phyloP scores from a whole-genome alignment of 2,797 vertebrate genomes.

The Artibeus lituratus region DNA sequence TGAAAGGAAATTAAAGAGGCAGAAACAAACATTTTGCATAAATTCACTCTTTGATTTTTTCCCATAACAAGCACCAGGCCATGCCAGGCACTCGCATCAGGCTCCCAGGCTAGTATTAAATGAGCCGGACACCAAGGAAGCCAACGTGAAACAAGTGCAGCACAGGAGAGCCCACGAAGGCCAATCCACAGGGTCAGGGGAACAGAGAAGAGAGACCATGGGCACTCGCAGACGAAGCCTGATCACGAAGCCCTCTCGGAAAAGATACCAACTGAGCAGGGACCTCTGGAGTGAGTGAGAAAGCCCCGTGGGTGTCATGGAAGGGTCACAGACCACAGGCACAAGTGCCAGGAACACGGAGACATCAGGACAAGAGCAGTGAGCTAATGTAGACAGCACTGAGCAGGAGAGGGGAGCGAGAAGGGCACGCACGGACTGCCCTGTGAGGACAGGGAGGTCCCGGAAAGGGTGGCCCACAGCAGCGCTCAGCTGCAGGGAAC shows the following conservation, averaged over 20 bases:
- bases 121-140: background rate
- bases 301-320: too few relatives aligned
- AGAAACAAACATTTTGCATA: background rate
- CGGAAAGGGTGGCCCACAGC: background rate
- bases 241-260: too few relatives aligned
- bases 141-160: background rate
- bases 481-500: background rate
- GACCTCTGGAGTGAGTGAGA: background rate
- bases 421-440: too few relatives aligned
- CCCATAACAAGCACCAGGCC: background rate
- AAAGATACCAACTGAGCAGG: background rate
- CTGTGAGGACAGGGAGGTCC: too few relatives aligned
- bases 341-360: too few relatives aligned
- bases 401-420: background rate
- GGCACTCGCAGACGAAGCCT: too few relatives aligned
- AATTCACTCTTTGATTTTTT: background rate
- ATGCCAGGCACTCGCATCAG: background rate
- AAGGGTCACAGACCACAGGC: too few relatives aligned
- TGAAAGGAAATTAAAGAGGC: background rate
- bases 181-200: background rate
- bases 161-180: background rate
- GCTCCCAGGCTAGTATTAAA: background rate
- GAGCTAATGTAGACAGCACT: background rate
- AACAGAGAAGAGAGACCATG: background rate
- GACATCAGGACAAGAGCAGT: too few relatives aligned